Conservation (phyloP, 2,113 vertebrate genomes). For the Chlamydotis undulata region DNA sequence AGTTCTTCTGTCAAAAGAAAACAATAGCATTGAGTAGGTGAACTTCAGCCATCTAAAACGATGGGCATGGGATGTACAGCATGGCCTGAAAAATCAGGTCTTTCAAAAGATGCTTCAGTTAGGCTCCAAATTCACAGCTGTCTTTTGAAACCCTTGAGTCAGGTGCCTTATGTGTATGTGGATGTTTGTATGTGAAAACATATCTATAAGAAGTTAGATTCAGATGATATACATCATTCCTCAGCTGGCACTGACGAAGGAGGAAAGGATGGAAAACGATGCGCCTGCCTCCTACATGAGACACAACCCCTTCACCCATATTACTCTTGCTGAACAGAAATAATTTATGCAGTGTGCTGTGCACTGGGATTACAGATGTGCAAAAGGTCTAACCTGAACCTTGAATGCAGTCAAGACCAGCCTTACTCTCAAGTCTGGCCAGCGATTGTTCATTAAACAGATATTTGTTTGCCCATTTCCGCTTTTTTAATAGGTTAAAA, state of each 20-base stretch:
- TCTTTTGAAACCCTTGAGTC: not conserved
- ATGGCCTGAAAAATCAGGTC: not conserved
- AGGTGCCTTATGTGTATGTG: rapidly evolving
- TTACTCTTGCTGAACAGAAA: not conserved
- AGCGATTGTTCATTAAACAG: rapidly evolving
- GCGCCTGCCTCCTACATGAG: not conserved
- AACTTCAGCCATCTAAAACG: not conserved
- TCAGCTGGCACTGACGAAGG: not conserved
- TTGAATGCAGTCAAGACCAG: not conserved
- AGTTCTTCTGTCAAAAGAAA: not conserved
- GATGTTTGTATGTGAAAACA: not conserved
- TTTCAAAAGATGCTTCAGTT: not conserved
- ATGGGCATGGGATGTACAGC: not conserved
- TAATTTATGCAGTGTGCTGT: not conserved
- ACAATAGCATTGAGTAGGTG: not conserved
- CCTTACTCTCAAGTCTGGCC: not conserved
- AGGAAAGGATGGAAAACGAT: not conserved
- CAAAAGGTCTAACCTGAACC: not conserved
- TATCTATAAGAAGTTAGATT: not conserved
- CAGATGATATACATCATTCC: not conserved
- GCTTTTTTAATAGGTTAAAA: not conserved
- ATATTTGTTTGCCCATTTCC: not conserved
- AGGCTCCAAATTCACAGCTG: not conserved
- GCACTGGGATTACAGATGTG: not conserved
- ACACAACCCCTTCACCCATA: not conserved